Base-by-base conservation (phyloP, 92 coral and sea anemone species). In the Heteractis magnifica region DNA sequence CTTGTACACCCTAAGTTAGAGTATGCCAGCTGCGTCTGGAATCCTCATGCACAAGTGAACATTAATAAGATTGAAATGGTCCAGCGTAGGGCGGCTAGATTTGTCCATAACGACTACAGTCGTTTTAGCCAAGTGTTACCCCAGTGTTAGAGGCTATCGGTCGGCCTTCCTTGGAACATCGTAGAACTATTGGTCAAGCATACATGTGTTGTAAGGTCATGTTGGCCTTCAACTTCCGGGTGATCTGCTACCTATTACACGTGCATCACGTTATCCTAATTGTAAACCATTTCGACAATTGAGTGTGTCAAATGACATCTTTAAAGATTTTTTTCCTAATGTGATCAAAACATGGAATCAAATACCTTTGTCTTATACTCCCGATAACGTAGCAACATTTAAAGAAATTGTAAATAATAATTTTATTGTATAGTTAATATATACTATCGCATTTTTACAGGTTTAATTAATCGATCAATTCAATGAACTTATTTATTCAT, bases 1-100 rank as follows among this genome's bases (percentile, higher is more conserved):
- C 58, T 53, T 12, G 58, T 53, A 53, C 58, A 4, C 9, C 58
- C 58, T 8, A 53, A 60, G 26, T 18, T 76, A 4, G 11, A 76
- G 49, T 76, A 76, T 51, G 80, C 59, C 21, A 13, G 80, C 10
- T 13, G 53, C 15, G 80, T 5, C 5, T 76, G 80, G 80, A 52
- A 76, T 49, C 80, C 80, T 41, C 18, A 18, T 19, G 34, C 64
- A 0, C 8, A 76, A 8, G 0, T 4, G 8, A 76, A 49, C 21
- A 76, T 76, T 11, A 11, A 76, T 44, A 44, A 76, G 4, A 26
- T 75, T 18, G 78, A 75, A 20, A 75, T 75, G 78, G 78, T 75
- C 49, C 78, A 20, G 13, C 80, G 62, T 20, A 14, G 80, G 12
- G 80, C 80, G 4, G 80, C 80, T 8, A 0, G 80, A 8, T 76